Base-by-base conservation (phyloP, 2,113 vertebrate species). In the Corythornis vintsioides region DNA sequence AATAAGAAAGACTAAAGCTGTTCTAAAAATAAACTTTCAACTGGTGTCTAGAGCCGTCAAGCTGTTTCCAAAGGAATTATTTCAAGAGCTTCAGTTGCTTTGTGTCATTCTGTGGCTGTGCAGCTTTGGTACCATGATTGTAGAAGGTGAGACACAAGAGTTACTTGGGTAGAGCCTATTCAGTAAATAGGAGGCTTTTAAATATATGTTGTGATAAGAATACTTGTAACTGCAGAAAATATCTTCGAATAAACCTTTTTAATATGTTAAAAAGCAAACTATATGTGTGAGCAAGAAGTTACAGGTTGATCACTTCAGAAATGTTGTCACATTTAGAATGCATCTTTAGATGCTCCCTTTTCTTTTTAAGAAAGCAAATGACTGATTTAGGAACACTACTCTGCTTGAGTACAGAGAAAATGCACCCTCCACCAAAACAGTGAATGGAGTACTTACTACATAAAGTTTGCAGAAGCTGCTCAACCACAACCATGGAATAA, bases 1-100 rank as follows among this genome's bases (percentile, higher is more conserved):
- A 96, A 70, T 63, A 81, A 65, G 48, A 64, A 93, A 85, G 72
- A 83, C 64, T 83, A 64, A 89, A 87, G 18, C 33, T 70, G 31
- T 63, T 60, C 89, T 93, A 85, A 93, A 94, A 95, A 96, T 95
- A 94, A 93, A 69, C 22, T 84, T 92, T 79, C 61, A 85, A 28
- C 13, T 55, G 89, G 14, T 9, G 19, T n/a, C 9, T 15, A 64
- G 59, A 52, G 22, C 8, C 82, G n/a, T 60, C 73, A 77, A 89
- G 40, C 66, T 75, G 28, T 79, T 85, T 89, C 21, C 43, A 77
- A 83, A 87, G 31, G 13, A 55, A 40, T 60, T 9, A 4, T 92
- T 50, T 74, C 25, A 24, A 91, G 40, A 8, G 10, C 33, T 92
- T 70, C 16, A 40, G 21, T 64, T 38, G 16, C 67, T 94, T 93